Evolutionary conservation across 2,113 vertebrate species (phyloP).

Genomic region (Campylorhamphus procurvoides): DNA sequence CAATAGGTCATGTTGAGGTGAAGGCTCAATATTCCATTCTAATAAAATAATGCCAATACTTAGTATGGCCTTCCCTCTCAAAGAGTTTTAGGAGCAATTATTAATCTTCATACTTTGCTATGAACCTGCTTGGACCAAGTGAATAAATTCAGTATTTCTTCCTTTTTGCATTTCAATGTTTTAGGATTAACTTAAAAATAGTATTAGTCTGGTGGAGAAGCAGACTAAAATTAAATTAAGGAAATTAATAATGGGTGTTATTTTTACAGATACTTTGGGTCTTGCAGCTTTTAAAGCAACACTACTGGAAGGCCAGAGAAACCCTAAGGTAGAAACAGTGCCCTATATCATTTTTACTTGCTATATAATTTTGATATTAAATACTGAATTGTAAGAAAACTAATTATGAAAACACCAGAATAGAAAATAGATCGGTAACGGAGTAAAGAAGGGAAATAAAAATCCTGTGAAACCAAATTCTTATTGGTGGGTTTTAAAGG

Average conservation of each 20-base stretch:
- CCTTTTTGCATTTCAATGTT: background rate
- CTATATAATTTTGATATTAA: background rate
- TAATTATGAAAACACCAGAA: background rate
- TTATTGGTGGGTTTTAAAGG: background rate
- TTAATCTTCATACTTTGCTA: background rate
- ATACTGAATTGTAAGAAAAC: background rate
- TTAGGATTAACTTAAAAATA: background rate
- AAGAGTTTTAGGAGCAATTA: background rate
- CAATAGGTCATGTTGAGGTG: slow-evolving; percentile 2
- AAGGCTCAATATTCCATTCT: slow-evolving; percentile 6
- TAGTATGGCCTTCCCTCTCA: background rate
- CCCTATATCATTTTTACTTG: background rate
- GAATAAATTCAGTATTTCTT: background rate
- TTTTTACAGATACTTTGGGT: background rate
- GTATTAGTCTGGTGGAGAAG: background rate
- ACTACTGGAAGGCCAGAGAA: background rate
- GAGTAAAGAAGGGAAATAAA: background rate
- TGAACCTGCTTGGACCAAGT: background rate
- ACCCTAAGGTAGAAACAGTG: background rate
- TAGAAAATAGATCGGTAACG: background rate
- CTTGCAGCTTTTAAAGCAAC: background rate
- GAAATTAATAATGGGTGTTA: background rate
- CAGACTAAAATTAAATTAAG: too few species aligned
- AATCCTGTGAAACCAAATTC: background rate
- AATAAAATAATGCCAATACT: background rate